phyloP scores from a whole-genome alignment of 2,888 invertebrate species.

The Saturnia pavonia region DNA sequence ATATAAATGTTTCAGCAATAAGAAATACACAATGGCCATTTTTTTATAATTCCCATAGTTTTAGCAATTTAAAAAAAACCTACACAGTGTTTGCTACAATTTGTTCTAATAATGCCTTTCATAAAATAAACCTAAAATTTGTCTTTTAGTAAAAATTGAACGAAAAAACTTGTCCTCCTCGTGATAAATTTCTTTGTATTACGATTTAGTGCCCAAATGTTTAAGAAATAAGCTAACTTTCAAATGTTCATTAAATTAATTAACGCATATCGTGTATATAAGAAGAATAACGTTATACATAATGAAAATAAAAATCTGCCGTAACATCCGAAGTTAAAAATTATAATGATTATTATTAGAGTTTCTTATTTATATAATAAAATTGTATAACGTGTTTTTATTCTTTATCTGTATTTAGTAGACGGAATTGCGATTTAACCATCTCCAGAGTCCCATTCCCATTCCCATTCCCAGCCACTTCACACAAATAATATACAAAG shows the following conservation, averaged over 20 bases:
- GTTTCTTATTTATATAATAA: not conserved
- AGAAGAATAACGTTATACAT: not conserved
- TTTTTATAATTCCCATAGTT: too few relatives aligned
- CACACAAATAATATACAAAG: not conserved
- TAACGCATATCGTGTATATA: not conserved
- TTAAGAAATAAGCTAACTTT: not conserved
- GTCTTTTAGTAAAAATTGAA: too few relatives aligned
- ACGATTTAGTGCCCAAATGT: too few relatives aligned
- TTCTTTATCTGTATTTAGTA: not conserved
- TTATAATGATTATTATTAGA: not conserved
- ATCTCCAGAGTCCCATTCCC: not conserved
- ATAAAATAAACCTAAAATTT: too few relatives aligned
- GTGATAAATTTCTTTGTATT: too few relatives aligned
- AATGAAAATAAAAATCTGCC: not conserved
- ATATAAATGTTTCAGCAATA: too few relatives aligned
- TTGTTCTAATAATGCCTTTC: too few relatives aligned
- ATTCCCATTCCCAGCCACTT: not conserved
- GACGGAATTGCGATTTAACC: not conserved
- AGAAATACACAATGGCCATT: too few relatives aligned
- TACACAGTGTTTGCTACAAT: too few relatives aligned
- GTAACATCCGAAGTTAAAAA: not conserved
- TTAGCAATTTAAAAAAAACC: too few relatives aligned
- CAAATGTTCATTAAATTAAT: not conserved
- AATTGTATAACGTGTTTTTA: not conserved
- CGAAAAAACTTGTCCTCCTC: too few relatives aligned